Percentiles rank a stretch among this genome's conserved stretches.
Evolutionary conservation across 23 tunicate genomes (phyloP).

Genomic region (Aplidium turbinatum): DNA sequence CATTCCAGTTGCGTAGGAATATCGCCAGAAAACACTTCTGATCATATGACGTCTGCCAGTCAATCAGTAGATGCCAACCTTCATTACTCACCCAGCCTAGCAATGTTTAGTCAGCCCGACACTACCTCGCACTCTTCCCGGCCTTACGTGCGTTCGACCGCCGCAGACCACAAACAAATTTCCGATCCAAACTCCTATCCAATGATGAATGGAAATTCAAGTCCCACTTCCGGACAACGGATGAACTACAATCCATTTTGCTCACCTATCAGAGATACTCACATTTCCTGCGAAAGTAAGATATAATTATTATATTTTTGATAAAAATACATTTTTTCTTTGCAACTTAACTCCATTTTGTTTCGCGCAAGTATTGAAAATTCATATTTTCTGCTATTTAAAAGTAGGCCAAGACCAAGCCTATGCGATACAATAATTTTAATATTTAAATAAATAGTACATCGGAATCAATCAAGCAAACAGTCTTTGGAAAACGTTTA

Average conservation of each 20-base stretch:
- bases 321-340: too few species aligned
- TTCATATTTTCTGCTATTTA: too few species aligned
- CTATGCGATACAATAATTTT: too few species aligned
- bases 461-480: too few species aligned
- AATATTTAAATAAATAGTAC: too few species aligned
- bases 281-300: constrained; percentile 76
- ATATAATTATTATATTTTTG: too few species aligned
- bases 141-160: constrained; percentile 59
- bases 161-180: constrained; percentile 26
- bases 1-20: constrained; percentile 30
- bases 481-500: too few species aligned
- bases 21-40: constrained; percentile 46
- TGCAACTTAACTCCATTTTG: too few species aligned
- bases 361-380: too few species aligned
- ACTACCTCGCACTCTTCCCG: constrained; percentile 69
- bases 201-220: constrained; percentile 57
- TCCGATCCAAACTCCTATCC: constrained; percentile 47
- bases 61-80: constrained; percentile 49
- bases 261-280: constrained; percentile 47
- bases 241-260: constrained; percentile 80
- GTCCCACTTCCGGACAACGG: constrained; percentile 42
- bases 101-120: constrained; percentile 83
- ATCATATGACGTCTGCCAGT: constrained; percentile 62
- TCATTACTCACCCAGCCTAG: constrained; percentile 52
- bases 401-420: too few species aligned